Evolutionary conservation across 2,797 vertebrate genomes (phyloP).

Genomic region (Trachops cirrhosus): DNA sequence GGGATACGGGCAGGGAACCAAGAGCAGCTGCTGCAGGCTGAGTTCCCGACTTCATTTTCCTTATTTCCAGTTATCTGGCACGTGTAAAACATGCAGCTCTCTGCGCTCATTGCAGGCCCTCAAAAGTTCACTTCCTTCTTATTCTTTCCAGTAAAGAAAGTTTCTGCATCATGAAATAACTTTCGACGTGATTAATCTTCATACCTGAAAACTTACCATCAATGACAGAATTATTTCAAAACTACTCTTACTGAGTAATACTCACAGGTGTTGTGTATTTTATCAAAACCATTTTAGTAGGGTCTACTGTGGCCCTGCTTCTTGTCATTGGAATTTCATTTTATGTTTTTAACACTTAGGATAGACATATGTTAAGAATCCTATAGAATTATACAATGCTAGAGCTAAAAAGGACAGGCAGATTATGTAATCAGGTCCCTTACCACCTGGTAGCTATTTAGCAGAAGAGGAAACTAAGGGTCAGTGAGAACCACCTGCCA

Average conservation of each 20-base stretch:
- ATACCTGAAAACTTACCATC: not conserved
- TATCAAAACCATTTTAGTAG: not conserved
- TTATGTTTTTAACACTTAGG: not conserved
- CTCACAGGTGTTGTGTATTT: not conserved
- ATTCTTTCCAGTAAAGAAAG: not conserved
- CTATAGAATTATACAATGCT: not conserved
- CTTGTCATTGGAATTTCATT: slow-evolving; percentile 1
- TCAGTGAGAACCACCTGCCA: not conserved
- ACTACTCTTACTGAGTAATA: not conserved
- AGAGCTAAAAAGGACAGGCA: not conserved
- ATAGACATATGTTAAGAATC: not conserved
- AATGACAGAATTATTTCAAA: slow-evolving; percentile 45
- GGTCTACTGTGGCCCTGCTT: not conserved
- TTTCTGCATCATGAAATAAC: not conserved
- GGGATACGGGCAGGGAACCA: not conserved
- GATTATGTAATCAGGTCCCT: not conserved
- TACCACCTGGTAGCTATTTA: not conserved
- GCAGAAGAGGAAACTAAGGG: not conserved
- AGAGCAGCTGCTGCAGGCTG: not conserved
- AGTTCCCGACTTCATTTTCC: not conserved
- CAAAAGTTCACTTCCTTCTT: not conserved
- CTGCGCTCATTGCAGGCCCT: not conserved
- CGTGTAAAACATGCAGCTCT: not conserved
- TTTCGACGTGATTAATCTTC: slow-evolving; percentile 31
- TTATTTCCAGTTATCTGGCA: not conserved